These are phyloP conservation scores for Loripinus fragilis DNA, from an alignment of 2,888 invertebrate species.

Conservation along the genomic window DNA sequence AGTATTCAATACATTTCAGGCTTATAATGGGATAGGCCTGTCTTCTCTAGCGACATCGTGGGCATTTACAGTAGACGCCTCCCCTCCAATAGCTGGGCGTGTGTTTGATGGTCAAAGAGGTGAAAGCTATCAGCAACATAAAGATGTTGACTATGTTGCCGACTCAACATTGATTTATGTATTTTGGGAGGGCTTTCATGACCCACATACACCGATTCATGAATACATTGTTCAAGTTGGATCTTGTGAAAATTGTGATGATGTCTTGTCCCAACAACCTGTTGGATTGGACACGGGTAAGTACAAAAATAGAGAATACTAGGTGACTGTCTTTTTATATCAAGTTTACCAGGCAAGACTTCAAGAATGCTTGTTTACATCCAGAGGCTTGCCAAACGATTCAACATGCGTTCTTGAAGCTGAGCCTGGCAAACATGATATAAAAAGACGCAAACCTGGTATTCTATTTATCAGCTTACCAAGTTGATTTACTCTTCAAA, in stretches of 20 bases:
- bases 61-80: conserved; percentile 59
- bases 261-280: conserved; percentile 53
- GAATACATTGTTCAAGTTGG: conserved; percentile 58
- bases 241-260: conserved; percentile 56
- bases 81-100: conserved; percentile 58
- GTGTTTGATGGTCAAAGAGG: conserved; percentile 54
- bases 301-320: too few relatives aligned
- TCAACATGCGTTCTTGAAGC: too few relatives aligned
- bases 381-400: too few relatives aligned
- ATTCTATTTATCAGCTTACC: too few relatives aligned
- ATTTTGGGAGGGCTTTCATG: conserved; percentile 63
- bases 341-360: too few relatives aligned
- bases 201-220: conserved; percentile 58
- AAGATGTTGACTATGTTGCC: conserved; percentile 59
- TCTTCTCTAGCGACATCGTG: conserved; percentile 56
- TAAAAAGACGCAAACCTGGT: too few relatives aligned
- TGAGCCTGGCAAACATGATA: too few relatives aligned
- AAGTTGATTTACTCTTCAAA: too few relatives aligned
- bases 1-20: conserved; percentile 44
- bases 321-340: too few relatives aligned
- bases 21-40: conserved; percentile 59
- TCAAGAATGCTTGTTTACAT: too few relatives aligned
- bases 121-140: background rate
- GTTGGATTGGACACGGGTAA: conserved; percentile 56
- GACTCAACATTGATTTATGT: conserved; percentile 44